Base-by-base conservation (phyloP, 1,140 invertebrate species). In the Marisa cornuarietis region DNA sequence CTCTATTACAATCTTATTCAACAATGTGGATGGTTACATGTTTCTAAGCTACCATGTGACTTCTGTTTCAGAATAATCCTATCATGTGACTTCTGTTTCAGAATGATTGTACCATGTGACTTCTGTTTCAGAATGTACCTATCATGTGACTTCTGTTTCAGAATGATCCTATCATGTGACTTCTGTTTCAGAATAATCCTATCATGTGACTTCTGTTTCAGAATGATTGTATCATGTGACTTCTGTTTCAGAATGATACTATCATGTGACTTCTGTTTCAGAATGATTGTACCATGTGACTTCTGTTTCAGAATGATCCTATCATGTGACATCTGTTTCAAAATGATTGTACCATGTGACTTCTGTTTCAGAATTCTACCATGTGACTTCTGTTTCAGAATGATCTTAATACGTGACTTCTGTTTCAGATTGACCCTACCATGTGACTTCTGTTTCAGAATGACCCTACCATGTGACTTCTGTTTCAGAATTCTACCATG, bases 261-360 rank as follows among this genome's bases (percentile, higher is more conserved):
- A 88, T 87, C 86, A 87, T 86, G 63, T 87, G 80, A 79, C 78
- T 88, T 54, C 75, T 85, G 49, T 80, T 82, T 65, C 24, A 20
- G 18, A 4, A 65, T 20, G 24, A 24, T 65, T 4, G 3, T 65
- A 65, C 18, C 7, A 24, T 65, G 18, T 65, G 62, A 65, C 7
- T 65, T 4, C 24, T 24, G 62, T 20, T 20, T 4, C 24, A 20
- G 24, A 6, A 4, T 2, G 7, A 65, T 52, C 54, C 8, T 68
- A 61, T 6, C 31, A 42, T 42, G 31, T 6, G 31, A 42, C 31
- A 4, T 42, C 31, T 42, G 31, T 42, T 2, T 42, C 54, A 58
- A 26, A 24, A 13, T 22, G 7, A 5, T 81, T 83, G 75, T 72
- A 88, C 88, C 86, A 87, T 86, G 63, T 87, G 80, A 79, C 78